Percentiles rank a stretch among this genome's conserved stretches.
Conservation (phyloP, 2,113 vertebrate species). For the Silurus glanis region DNA sequence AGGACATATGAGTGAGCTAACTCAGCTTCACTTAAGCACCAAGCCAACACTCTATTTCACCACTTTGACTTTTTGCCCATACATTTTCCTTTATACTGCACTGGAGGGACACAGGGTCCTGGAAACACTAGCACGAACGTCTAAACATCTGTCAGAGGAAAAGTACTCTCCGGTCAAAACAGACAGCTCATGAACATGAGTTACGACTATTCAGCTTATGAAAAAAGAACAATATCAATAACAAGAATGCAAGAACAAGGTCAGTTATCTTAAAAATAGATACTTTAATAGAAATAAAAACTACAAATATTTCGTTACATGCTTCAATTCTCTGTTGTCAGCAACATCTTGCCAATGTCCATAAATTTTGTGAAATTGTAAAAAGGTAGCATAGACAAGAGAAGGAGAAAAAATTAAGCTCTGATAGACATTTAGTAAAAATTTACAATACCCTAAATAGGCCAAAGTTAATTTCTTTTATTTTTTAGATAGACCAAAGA, state of each 20-base stretch:
- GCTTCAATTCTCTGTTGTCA: not conserved
- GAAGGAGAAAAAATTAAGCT: not conserved
- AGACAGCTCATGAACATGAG: slow-evolving; percentile 46
- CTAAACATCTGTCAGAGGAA: slow-evolving; percentile 58
- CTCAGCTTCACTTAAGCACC: slow-evolving; percentile 23
- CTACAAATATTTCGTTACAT: not conserved
- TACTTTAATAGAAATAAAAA: not conserved
- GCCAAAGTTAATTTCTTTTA: not conserved
- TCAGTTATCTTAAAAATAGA: not conserved
- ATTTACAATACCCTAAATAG: not conserved
- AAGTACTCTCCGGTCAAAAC: slow-evolving; percentile 58
- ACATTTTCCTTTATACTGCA: slow-evolving; percentile 53
- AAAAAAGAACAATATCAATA: slow-evolving; percentile 33
- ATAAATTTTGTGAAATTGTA: not conserved
- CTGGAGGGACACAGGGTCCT: slow-evolving; percentile 53
- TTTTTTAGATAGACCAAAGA: not conserved
- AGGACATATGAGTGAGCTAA: slow-evolving; percentile 15
- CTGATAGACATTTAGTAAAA: not conserved
- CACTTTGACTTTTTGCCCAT: slow-evolving; percentile 20
- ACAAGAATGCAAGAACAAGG: slow-evolving; percentile 29
- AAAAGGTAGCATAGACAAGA: not conserved
- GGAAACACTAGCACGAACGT: slow-evolving; percentile 52
- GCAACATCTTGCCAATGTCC: not conserved
- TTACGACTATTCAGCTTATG: slow-evolving; percentile 32
- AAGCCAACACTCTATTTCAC: slow-evolving; percentile 51